phyloP scores from a whole-genome alignment of 2,888 invertebrate genomes.

The Cosmia trapezina region DNA sequence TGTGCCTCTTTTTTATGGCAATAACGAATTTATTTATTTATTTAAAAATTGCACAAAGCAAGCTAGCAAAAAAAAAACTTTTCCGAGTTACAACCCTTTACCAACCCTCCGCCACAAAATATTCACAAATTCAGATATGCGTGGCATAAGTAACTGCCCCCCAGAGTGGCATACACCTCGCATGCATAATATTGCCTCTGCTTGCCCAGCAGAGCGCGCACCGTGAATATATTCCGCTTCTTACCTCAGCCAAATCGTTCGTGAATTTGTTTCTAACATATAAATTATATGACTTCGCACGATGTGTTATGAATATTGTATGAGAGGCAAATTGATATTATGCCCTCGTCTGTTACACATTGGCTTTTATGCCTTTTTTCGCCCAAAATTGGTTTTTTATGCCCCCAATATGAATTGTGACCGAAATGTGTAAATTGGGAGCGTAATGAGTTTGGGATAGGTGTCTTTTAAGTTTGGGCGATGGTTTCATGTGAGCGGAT shows the following conservation, averaged over 20 bases:
- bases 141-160: constrained; percentile 87
- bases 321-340: constrained; percentile 90
- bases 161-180: constrained; percentile 85
- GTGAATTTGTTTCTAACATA: constrained; percentile 89
- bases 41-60: background rate
- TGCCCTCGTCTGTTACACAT: constrained; percentile 83
- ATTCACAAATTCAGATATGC: constrained; percentile 77
- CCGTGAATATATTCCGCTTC: constrained; percentile 73
- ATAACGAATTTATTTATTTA: no score
- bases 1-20: no score
- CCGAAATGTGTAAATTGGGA: constrained; percentile 84
- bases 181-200: constrained; percentile 83
- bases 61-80: background rate
- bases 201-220: constrained; percentile 63
- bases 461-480: constrained; percentile 10
- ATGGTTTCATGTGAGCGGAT: background rate
- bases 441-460: constrained; percentile 77
- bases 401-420: constrained; percentile 84
- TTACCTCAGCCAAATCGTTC: constrained; percentile 83
- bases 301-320: constrained; percentile 87
- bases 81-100: constrained; percentile 56
- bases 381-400: constrained; percentile 87
- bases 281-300: constrained; percentile 89
- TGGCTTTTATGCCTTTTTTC: constrained; percentile 80
- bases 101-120: constrained; percentile 52